These are phyloP conservation scores for Elephas maximus DNA, from an alignment of 2,113 vertebrate species.

Conservation along the genomic window DNA sequence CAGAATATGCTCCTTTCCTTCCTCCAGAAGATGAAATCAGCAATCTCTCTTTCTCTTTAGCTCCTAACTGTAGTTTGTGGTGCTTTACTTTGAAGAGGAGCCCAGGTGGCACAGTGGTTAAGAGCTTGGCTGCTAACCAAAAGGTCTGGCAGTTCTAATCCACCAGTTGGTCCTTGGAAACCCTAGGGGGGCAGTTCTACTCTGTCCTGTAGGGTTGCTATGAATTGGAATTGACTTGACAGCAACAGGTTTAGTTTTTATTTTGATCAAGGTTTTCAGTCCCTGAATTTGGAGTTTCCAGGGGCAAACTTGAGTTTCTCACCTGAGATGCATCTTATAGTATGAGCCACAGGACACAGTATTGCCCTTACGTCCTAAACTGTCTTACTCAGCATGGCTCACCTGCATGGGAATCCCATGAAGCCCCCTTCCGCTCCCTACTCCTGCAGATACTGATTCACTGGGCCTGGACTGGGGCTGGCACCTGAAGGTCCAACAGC, in stretches of 20 bases:
- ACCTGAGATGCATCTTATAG: not conserved
- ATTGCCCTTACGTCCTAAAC: not conserved
- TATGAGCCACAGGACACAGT: not conserved
- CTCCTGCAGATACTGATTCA: not conserved
- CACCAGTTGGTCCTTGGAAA: too few species aligned
- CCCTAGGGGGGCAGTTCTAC: too few species aligned
- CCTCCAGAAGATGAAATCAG: not conserved
- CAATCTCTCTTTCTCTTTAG: not conserved
- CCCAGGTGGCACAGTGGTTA: too few species aligned
- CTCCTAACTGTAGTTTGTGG: not conserved
- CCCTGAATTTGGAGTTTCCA: not conserved
- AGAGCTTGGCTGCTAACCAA: too few species aligned
- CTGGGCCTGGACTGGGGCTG: not conserved
- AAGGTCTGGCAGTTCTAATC: too few species aligned
- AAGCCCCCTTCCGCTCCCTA: too few species aligned
- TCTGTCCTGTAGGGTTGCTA: too few species aligned
- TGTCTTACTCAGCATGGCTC: not conserved
- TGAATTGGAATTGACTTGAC: too few species aligned
- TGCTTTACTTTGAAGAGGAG: not conserved
- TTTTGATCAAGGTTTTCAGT: not conserved
- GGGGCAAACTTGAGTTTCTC: not conserved
- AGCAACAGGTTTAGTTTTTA: not conserved
- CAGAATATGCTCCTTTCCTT: not conserved
- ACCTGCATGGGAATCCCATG: not conserved
- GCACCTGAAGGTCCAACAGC: too few species aligned